Base-by-base conservation (phyloP, 2,888 invertebrate genomes). In the Melanostoma mellinum region DNA sequence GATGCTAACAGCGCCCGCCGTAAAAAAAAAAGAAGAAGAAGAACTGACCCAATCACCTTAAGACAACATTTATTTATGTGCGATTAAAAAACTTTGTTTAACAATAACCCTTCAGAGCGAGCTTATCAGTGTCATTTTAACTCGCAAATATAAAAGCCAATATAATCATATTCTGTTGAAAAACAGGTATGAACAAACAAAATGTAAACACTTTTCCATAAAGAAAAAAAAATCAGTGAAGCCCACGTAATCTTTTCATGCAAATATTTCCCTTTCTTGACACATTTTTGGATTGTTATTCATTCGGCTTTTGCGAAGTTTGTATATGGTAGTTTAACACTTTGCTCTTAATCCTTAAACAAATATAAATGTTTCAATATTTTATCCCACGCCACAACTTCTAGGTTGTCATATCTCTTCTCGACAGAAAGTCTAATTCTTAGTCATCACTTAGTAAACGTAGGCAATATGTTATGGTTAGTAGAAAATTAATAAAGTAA, bases 181-280 rank as follows among this genome's bases (percentile, higher is more conserved):
- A 0, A 10, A 46, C 5, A 60, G 44, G 44, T 44, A 46, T 42
- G 6, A 46, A 35, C 35, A 36, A 46, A 35, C 35, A 60, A 2
- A 60, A 60, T 60, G 4, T 1, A 44, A 44, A 44, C 38, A 30
- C 44, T 33, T 20, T 20, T 20, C 20, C 42, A 6, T 38, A 55
- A 6, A 38, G 33, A 60, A 60, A 48, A 4, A 48, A 5, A 50
- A 8, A 33, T 42, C 42, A 44, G 42, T 20, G 42, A 40, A 58
- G 9, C 46, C 61, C 46, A 61, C 61, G 32, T 46, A 20, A 36
- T 46, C 46, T 61, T 32, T 35, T 35, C 38, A 50, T 63, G 30
- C 50, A 50, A 63, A 63, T 50, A 63, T 50, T 63, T 38, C 9
- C 32, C 20, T 50, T 38, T 38, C 38, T 63, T n/a, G 46, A 6